A percentile compares a stretch with the other conserved stretches of the same genome.
phyloP scores from a whole-genome alignment of 2,888 invertebrate genomes.

The Ryuthela nishihirai region DNA sequence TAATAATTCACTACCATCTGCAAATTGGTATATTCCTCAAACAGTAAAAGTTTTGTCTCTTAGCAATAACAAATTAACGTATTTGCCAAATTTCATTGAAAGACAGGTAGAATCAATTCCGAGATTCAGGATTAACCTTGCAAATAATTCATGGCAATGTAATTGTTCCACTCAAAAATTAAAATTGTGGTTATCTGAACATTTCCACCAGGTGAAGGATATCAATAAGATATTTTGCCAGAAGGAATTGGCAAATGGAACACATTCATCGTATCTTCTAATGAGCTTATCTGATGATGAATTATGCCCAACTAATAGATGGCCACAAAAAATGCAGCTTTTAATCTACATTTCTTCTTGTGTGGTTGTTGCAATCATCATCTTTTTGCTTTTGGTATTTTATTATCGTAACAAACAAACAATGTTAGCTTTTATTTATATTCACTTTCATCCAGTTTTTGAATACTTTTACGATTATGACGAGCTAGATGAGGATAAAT shows the following conservation, averaged over 20 bases:
- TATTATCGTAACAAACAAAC: conserved; percentile 40
- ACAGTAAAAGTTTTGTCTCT: neutral
- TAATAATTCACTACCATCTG: neutral
- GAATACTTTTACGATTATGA: conserved; percentile 37
- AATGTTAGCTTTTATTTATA: conserved; percentile 40
- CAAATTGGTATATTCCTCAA: neutral
- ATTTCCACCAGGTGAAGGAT: neutral
- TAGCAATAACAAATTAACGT: neutral
- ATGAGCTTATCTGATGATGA: conserved; percentile 29
- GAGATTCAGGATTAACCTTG: neutral
- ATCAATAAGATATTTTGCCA: neutral
- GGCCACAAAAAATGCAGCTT: conserved; percentile 7
- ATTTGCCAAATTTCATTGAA: neutral
- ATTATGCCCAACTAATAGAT: conserved; percentile 30
- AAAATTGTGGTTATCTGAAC: neutral
- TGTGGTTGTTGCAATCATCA: conserved; percentile 17
- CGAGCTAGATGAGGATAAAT: conserved; percentile 41
- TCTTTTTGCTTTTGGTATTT: conserved; percentile 33
- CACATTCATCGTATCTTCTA: neutral
- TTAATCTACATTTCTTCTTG: conserved; percentile 23
- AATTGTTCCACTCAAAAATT: neutral
- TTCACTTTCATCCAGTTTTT: conserved; percentile 39
- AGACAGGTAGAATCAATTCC: too few relatives aligned
- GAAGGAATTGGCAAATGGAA: neutral
- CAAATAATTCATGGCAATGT: neutral